Evolutionary conservation across 2,797 vertebrate species (phyloP), one percentile per base, ranked within the genome.

Genomic region (Benthosema pterotum): DNA sequence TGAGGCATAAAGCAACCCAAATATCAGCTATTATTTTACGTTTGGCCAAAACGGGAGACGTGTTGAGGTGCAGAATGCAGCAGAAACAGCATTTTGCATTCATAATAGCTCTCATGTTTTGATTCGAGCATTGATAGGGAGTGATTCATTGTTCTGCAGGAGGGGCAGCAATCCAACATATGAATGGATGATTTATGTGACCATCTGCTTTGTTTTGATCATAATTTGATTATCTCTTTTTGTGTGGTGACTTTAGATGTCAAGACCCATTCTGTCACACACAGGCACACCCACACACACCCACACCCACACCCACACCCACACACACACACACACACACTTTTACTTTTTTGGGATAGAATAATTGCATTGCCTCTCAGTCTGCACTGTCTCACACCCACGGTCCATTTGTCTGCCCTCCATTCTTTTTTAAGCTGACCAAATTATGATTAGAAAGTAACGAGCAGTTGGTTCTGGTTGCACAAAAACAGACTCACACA

Each of bases 111-210:
- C 65, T 77, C 73, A 65, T 84, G 77, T 80, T 87, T 83, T 71
- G 78, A 85, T 85, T 78, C 13, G 46, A 68, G 61, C 79, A 74
- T 67, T 84, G 78, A 85, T 83, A 80, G 80, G 74, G 80, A 64
- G 82, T 85, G 86, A 87, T 83, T 88, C 84, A 89, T 87, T 88
- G 85, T 87, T 85, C 73, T 78, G 83, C 73, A 72, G 57, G 72
- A 62, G 75, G 80, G 81, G 85, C 76, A 67, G 53, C 82, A 75
- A 72, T 87, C 83, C 82, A 85, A 75, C 79, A 63, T 78, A 74
- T 83, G 85, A 89, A 83, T 77, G 69, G 84, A 84, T 90, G 87
- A 89, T 88, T 88, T 86, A 88, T 87, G 84, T 83, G 79, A 71
- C 86, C 88, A 87, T 87, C 87, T 88, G 84, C 64, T 87, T 86